phyloP scores from a whole-genome alignment of 2,113 vertebrate species.

The Notiomystis cincta region DNA sequence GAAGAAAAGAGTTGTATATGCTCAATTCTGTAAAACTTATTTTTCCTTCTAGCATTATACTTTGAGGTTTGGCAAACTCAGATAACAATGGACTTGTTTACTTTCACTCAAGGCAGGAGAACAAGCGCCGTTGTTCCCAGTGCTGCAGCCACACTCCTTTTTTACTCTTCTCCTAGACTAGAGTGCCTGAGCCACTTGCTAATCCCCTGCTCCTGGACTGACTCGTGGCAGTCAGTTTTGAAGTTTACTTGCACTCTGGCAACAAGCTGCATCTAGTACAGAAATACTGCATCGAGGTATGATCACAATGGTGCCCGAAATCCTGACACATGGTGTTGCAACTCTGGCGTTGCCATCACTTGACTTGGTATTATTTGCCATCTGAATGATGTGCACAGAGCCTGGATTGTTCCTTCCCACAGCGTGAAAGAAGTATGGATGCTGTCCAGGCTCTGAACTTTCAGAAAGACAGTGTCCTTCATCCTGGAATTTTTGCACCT shows the following conservation, averaged over 20 bases:
- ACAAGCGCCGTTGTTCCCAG: not conserved
- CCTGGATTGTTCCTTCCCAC: not conserved
- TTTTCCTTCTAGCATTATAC: conserved; percentile 43
- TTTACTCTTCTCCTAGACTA: conserved; percentile 34
- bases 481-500: not conserved
- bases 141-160: conserved; percentile 35
- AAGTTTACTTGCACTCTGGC: conserved; percentile 62
- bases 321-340: conserved; percentile 69
- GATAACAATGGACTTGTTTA: conserved; percentile 25
- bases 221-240: not conserved
- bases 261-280: conserved; percentile 5
- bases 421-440: not conserved
- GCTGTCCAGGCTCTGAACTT: conserved; percentile 9
- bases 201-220: conserved; percentile 3
- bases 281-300: conserved; percentile 69
- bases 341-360: conserved; percentile 55
- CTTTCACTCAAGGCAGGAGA: conserved; percentile 25
- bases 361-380: conserved; percentile 21
- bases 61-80: conserved; percentile 20
- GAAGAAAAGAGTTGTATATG: conserved; percentile 16
- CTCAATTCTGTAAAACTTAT: conserved; percentile 17
- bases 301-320: conserved; percentile 74
- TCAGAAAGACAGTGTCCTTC: not conserved
- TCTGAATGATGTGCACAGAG: not conserved
- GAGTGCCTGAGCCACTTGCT: conserved; percentile 35